Percentiles rank a stretch among this genome's conserved stretches.
phyloP scores from a whole-genome alignment of 2,113 vertebrate genomes.

The Cettia cetti region DNA sequence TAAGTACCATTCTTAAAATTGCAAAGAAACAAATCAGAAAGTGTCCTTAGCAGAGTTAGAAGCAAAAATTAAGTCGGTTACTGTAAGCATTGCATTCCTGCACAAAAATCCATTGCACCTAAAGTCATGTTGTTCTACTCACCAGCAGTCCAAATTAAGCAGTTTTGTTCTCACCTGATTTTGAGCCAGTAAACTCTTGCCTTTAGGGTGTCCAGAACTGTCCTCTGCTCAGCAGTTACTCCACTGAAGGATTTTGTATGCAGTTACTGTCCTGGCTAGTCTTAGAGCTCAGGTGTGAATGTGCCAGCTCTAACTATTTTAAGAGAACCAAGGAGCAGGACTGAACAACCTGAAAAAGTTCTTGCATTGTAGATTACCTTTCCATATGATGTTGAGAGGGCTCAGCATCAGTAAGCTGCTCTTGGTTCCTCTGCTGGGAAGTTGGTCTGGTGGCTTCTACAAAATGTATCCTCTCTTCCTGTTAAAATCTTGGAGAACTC shows the following conservation, averaged over 20 bases:
- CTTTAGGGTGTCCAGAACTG: background rate
- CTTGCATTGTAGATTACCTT: background rate
- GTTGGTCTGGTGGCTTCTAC: background rate
- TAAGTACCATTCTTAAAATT: conserved; percentile 54
- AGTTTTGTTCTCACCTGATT: background rate
- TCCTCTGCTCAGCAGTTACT: background rate
- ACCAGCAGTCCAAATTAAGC: background rate
- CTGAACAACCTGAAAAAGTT: background rate
- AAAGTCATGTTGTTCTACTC: background rate
- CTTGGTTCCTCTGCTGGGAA: background rate
- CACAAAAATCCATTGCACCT: background rate
- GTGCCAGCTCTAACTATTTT: background rate
- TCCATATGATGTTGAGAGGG: background rate
- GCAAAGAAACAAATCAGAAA: background rate
- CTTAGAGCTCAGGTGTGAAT: background rate
- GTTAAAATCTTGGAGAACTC: background rate
- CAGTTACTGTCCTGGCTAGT: background rate
- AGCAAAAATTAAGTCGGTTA: background rate
- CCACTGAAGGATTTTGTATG: background rate
- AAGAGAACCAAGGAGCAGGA: background rate
- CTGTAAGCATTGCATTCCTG: background rate
- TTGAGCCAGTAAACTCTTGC: background rate
- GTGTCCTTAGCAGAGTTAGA: background rate
- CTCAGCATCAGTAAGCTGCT: background rate
- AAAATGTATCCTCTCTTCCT: background rate